Evolutionary conservation across 2,888 invertebrate genomes (phyloP), one percentile per base, ranked within the genome.

Genomic region (Ochlodes sylvanus): DNA sequence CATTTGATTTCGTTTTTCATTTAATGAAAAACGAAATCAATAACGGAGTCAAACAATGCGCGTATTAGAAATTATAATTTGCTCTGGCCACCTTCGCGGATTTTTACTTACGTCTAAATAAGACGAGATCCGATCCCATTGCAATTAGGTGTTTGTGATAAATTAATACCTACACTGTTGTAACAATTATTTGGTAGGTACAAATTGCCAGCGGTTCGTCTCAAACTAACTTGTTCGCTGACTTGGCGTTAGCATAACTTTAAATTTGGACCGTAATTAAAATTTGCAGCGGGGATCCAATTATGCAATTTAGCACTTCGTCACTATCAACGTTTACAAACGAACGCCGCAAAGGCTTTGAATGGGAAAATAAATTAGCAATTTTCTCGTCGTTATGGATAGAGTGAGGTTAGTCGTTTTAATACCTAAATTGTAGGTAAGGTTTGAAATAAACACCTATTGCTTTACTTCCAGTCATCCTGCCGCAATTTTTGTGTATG

Each of bases 211-310:
- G 56, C 56, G 34, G 56, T 57, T 57, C 56, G 38, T 57, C 38
- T 38, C 19, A 6, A 38, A 57, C 32, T 15, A 50, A 50, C 19
- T 62, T 17, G 32, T 19, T 68, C 69, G 74, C 78, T 76, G 75
- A 81, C 80, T 78, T 78, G 71, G 77, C 79, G 79, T 79, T 79
- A 74, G 76, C 76, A 77, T 76, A 81, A 79, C 80, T 78, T 79
- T 75, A 75, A 82, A 81, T 82, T 83, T 82, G 79, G 78, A 77
- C 79, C 81, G 80, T 79, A 82, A 84, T 85, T 85, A 83, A 84
- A 83, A 84, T 83, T 79, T 84, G 77, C 79, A 75, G 76, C 70
- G 77, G 70, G 69, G 80, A 82, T 83, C 77, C 77, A 82, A 79
- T 82, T 79, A 81, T 76, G 81, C 78, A 82, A 82, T 79, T 79